Evolutionary conservation across 2,113 vertebrate species (phyloP).

Genomic region (Ammodytes marinus): DNA sequence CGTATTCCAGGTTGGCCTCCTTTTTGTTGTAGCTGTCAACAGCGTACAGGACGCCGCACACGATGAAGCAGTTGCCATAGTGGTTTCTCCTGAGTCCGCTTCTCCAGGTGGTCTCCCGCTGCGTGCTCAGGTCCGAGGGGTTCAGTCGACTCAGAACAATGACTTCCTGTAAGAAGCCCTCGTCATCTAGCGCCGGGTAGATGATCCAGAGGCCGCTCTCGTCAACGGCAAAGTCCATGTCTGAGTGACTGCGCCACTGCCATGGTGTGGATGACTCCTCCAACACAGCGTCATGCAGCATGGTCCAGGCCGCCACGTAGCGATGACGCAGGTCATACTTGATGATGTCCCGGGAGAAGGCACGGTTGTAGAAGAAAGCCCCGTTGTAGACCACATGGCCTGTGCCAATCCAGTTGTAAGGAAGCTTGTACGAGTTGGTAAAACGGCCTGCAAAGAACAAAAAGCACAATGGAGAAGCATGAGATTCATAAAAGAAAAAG

Average conservation of each 20-base stretch:
- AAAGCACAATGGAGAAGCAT: background rate
- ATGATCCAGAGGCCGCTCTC: slow-evolving; percentile 97
- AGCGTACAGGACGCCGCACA: slow-evolving; percentile 96
- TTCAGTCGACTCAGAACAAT: slow-evolving; percentile 94
- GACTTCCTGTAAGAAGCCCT: slow-evolving; percentile 93
- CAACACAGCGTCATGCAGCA: slow-evolving; percentile 92
- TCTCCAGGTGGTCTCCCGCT: slow-evolving; percentile 95
- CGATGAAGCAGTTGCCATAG: slow-evolving; percentile 96
- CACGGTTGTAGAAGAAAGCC: slow-evolving; percentile 96
- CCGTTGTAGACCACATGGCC: slow-evolving; percentile 94
- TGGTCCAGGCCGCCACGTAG: slow-evolving; percentile 93
- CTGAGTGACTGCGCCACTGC: slow-evolving; percentile 92
- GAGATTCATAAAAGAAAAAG: background rate
- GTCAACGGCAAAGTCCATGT: slow-evolving; percentile 93
- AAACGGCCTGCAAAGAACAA: slow-evolving; percentile 87
- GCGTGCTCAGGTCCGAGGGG: slow-evolving; percentile 90
- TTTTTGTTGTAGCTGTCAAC: slow-evolving; percentile 93
- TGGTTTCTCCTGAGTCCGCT: slow-evolving; percentile 92
- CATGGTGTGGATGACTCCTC: slow-evolving; percentile 90
- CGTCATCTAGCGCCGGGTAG: slow-evolving; percentile 93
- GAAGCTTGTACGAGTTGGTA: slow-evolving; percentile 97
- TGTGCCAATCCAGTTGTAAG: slow-evolving; percentile 97
- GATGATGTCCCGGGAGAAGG: slow-evolving; percentile 97
- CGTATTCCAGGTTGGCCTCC: slow-evolving; percentile 94
- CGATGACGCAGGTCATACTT: slow-evolving; percentile 93